Evolutionary conservation across 2,888 invertebrate genomes (phyloP).

Genomic region (Lithophane ornitopus): DNA sequence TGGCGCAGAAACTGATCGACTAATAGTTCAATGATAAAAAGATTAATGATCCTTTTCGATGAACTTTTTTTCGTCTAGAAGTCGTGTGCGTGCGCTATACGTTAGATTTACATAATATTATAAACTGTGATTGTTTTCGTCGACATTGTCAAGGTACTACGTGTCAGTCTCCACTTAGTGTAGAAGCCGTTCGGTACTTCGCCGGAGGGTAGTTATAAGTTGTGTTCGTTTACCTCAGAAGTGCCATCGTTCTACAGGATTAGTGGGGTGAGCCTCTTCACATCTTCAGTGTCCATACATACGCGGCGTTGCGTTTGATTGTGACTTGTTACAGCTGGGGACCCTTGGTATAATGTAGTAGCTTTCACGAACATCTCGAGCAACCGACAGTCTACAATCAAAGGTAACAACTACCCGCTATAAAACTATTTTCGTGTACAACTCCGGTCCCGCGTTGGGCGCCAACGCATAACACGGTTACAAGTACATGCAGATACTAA

Average conservation of each 20-base stretch:
- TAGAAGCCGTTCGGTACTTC: conserved; percentile 65
- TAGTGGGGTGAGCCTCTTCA: conserved; percentile 58
- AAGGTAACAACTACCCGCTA: conserved; percentile 27
- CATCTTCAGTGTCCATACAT: conserved; percentile 37
- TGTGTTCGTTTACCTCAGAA: conserved; percentile 86
- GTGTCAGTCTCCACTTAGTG: conserved; percentile 70
- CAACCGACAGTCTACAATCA: conserved; percentile 24
- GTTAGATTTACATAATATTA: conserved; percentile 66
- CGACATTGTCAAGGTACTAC: conserved; percentile 83
- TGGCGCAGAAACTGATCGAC: conserved; percentile 7
- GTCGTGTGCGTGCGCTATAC: conserved; percentile 43
- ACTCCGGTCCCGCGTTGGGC: conserved; percentile 67
- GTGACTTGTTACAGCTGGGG: conserved; percentile 19
- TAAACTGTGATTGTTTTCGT: conserved; percentile 83
- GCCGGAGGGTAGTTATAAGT: conserved; percentile 79
- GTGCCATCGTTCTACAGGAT: conserved; percentile 81
- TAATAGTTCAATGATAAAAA: neutral
- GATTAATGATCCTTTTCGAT: neutral
- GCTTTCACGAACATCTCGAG: conserved; percentile 20
- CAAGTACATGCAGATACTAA: conserved; percentile 45
- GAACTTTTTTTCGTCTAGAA: conserved; percentile 7
- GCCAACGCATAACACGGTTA: conserved; percentile 59
- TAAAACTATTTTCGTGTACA: conserved; percentile 38
- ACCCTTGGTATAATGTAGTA: conserved; percentile 11
- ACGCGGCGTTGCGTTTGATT: conserved; percentile 34